phyloP scores from a whole-genome alignment of 2,888 invertebrate species.

The Ornithoptera priamus region DNA sequence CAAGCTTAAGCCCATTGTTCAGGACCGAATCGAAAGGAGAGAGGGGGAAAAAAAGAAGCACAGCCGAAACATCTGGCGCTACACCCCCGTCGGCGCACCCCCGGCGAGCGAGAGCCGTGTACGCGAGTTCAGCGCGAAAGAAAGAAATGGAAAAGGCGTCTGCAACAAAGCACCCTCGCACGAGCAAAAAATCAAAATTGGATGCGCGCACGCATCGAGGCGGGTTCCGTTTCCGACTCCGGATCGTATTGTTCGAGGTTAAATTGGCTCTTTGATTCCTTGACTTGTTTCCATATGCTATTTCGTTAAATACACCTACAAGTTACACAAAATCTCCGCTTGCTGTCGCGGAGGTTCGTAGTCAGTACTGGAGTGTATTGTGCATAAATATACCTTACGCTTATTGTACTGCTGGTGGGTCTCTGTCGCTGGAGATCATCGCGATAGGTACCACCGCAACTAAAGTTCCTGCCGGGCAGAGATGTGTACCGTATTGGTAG shows the following conservation, averaged over 20 bases:
- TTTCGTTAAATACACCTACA: no score
- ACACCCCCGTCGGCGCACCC: conserved; percentile 53
- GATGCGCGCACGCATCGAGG: conserved; percentile 51
- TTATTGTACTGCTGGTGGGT: no score
- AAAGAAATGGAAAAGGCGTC: conserved; percentile 34
- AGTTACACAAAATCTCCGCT: no score
- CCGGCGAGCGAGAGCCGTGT: conserved; percentile 43
- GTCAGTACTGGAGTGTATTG: no score
- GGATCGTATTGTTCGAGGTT: conserved; percentile 35
- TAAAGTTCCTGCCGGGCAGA: no score
- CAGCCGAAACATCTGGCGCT: conserved; percentile 58
- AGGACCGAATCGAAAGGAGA: conserved; percentile 47
- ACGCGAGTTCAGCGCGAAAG: conserved; percentile 20
- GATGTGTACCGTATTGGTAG: no score
- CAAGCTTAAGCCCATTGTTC: conserved; percentile 48
- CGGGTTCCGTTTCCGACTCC: conserved; percentile 57
- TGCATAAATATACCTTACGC: no score
- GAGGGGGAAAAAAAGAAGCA: conserved; percentile 41
- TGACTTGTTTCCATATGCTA: conserved; percentile 13
- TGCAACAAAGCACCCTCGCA: conserved; percentile 44
- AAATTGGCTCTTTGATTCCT: conserved; percentile 29
- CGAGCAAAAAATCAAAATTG: conserved; percentile 46
- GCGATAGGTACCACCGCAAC: no score
- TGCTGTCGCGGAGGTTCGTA: no score
- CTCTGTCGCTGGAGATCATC: no score